phyloP scores from a whole-genome alignment of 2,113 vertebrate genomes.

The Crotalus helleri region DNA sequence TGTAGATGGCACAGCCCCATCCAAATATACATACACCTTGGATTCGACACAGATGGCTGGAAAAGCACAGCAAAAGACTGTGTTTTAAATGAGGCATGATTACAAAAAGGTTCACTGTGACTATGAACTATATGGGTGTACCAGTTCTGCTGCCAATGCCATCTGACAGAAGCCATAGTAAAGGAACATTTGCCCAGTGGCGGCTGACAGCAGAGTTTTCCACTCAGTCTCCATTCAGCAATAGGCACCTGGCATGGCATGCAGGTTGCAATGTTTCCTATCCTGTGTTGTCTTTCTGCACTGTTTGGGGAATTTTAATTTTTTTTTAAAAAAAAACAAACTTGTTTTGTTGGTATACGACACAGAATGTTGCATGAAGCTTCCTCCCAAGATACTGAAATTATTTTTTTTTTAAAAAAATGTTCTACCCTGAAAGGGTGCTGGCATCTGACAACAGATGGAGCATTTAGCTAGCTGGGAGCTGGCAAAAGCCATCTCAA shows the following conservation, averaged over 20 bases:
- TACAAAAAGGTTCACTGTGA: conserved; percentile 8
- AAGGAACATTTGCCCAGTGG: background rate
- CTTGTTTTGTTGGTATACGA: fast-evolving
- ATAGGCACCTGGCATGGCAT: background rate
- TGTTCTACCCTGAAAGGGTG: background rate
- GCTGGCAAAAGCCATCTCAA: conserved; percentile 12
- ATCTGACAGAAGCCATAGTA: conserved; percentile 40
- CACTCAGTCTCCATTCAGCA: conserved; percentile 1
- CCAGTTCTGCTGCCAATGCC: conserved; percentile 21
- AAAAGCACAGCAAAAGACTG: background rate
- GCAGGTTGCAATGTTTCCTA: fast-evolving
- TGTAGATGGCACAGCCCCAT: background rate
- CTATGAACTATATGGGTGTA: background rate
- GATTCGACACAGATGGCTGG: background rate
- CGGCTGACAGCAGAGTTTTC: background rate
- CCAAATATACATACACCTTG: background rate
- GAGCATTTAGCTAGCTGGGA: background rate
- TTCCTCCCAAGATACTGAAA: conserved; percentile 11
- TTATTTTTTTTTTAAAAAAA: conserved; percentile 9
- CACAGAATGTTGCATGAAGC: background rate
- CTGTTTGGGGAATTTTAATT: background rate
- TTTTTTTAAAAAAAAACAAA: background rate
- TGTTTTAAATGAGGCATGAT: background rate
- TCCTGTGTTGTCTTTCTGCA: background rate
- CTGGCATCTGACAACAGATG: background rate